Percentiles rank a stretch among this genome's conserved stretches.
phyloP scores from a whole-genome alignment of 2,113 vertebrate genomes.

The Actenoides lindsayi region DNA sequence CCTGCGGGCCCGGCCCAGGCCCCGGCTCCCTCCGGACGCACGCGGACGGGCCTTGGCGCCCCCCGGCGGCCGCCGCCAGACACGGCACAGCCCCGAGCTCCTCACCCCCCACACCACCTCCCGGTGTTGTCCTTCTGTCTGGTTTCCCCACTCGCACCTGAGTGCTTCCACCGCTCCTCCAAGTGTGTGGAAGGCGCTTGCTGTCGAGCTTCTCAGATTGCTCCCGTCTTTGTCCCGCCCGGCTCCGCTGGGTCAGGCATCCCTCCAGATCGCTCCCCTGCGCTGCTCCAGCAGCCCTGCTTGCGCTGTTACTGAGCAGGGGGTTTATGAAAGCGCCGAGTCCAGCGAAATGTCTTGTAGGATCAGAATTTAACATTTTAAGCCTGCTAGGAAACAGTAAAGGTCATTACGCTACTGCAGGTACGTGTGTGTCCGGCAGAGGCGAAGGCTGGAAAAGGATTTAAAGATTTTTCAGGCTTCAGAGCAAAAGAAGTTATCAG shows the following conservation, averaged over 20 bases:
- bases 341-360: neutral
- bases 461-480: neutral
- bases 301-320: neutral
- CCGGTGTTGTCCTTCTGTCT: accelerated
- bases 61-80: neutral
- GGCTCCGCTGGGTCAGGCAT: neutral
- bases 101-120: neutral
- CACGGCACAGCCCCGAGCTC: neutral
- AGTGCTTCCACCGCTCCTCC: neutral
- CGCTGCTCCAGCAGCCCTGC: accelerated
- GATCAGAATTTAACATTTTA: neutral
- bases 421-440: neutral
- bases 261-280: neutral
- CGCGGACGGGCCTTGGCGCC: neutral
- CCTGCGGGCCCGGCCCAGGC: neutral
- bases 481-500: neutral
- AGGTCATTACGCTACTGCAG: neutral
- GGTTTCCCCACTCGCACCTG: accelerated
- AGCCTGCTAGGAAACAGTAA: neutral
- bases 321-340: neutral
- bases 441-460: neutral
- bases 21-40: no score
- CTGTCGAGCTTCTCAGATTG: neutral
- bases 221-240: accelerated
- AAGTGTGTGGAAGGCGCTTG: accelerated